Evolutionary conservation across 2,113 vertebrate species (phyloP).

Genomic region (Psammodynastes pulverulentus): DNA sequence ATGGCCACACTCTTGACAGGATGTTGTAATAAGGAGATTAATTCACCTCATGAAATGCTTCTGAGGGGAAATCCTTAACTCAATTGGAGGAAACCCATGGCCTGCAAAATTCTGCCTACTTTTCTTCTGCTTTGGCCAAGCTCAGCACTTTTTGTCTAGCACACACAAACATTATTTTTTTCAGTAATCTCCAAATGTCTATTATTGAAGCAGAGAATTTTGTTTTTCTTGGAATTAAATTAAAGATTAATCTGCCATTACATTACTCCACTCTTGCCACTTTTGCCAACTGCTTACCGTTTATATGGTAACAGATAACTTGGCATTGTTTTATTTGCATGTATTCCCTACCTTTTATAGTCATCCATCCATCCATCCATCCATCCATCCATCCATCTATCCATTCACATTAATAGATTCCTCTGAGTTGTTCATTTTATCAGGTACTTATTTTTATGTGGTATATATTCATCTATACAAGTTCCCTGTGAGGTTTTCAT

Average conservation of each 20-base stretch:
- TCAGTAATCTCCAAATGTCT: not conserved
- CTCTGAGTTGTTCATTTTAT: not conserved
- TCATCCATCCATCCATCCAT: not conserved
- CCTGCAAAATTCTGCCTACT: not conserved
- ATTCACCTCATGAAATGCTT: conserved; percentile 9
- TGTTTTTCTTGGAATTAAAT: not conserved
- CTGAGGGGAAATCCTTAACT: conserved; percentile 26
- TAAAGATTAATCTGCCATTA: not conserved
- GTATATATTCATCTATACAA: not conserved
- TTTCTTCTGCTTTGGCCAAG: not conserved
- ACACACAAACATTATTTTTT: too few species aligned
- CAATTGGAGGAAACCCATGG: conserved; percentile 11
- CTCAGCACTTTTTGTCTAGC: not conserved
- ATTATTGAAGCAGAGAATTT: not conserved
- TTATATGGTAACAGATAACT: not conserved
- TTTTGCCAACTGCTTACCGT: too few species aligned
- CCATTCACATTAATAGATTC: not conserved
- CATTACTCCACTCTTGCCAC: not conserved
- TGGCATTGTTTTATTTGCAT: not conserved
- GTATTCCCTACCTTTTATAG: not conserved
- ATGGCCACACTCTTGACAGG: not conserved
- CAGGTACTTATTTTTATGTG: not conserved
- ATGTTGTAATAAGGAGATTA: conserved; percentile 3
- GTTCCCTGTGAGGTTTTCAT: not conserved
- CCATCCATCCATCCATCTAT: not conserved